Conservation (phyloP, 2,888 invertebrate genomes). For the Coenonympha arcania region DNA sequence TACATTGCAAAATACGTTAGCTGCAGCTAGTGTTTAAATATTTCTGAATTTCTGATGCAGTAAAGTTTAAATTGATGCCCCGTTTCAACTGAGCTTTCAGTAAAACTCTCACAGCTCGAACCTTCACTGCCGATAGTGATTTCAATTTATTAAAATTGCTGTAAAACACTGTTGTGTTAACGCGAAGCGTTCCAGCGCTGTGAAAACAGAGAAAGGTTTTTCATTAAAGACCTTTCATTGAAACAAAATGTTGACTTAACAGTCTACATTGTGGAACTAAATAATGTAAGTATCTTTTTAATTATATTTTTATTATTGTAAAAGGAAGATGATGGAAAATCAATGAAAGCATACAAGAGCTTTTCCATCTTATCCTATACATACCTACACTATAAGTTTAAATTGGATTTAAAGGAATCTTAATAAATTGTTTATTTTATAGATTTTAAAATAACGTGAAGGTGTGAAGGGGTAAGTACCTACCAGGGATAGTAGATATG, state of each 20-base stretch:
- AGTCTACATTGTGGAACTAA: constrained; percentile 4
- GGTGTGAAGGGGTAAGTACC: no score
- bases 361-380: no score
- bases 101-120: constrained; percentile 30
- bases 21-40: not conserved
- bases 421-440: no score
- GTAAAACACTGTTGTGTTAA: constrained; percentile 15
- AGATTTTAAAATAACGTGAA: no score
- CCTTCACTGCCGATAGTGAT: constrained; percentile 27
- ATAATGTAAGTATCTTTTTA: constrained; percentile 7
- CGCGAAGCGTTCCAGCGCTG: constrained; percentile 10
- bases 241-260: constrained; percentile 1
- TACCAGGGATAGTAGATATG: no score
- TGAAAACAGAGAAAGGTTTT: constrained; percentile 13
- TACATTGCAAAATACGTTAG: no score
- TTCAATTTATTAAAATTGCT: constrained; percentile 25
- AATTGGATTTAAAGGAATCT: no score
- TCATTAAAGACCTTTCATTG: constrained; percentile 15
- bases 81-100: constrained; percentile 31
- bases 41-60: not conserved
- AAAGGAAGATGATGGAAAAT: not conserved
- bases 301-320: constrained; percentile 1
- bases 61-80: not conserved
- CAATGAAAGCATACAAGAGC: no score
- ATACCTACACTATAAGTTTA: no score